Percentiles rank a stretch among this genome's conserved stretches.
Evolutionary conservation across 1,140 invertebrate genomes (phyloP).

Genomic region (Branchinecta lindahli): DNA sequence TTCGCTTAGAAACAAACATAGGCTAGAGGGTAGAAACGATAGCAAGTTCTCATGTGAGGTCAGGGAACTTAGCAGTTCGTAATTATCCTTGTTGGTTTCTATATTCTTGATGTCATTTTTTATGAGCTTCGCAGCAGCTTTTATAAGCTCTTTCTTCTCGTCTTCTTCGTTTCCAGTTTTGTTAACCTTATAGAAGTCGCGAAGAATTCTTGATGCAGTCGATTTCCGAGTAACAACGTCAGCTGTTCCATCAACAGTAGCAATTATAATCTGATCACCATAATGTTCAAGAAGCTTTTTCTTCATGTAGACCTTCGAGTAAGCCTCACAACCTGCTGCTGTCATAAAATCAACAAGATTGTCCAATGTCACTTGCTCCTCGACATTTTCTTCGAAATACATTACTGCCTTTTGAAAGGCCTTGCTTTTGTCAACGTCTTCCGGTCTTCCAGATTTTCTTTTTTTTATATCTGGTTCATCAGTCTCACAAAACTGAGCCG

Average conservation of each 20-base stretch:
- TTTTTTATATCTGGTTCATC: slow-evolving; percentile 5
- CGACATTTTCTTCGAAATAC: slow-evolving; percentile 5
- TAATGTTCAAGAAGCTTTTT: slow-evolving; percentile 9
- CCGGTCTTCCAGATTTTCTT: slow-evolving; percentile 1
- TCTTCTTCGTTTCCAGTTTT: slow-evolving; percentile 13
- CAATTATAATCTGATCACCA: slow-evolving; percentile 2
- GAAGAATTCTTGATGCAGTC: slow-evolving; percentile 2
- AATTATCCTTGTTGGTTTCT: not conserved
- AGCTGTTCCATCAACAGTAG: slow-evolving; percentile 8
- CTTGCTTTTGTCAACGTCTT: slow-evolving; percentile 5
- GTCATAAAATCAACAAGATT: slow-evolving; percentile 9
- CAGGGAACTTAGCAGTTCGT: not conserved
- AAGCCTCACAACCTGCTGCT: slow-evolving; percentile 1
- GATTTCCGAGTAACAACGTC: slow-evolving; percentile 4
- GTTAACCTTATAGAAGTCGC: slow-evolving; percentile 1
- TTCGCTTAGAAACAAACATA: slow-evolving; percentile 9
- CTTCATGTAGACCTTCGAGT: slow-evolving; percentile 8
- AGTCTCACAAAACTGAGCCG: slow-evolving; percentile 4
- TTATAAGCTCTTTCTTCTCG: slow-evolving; percentile 11
- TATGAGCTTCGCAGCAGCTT: slow-evolving; percentile 16
- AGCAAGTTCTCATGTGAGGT: not conserved
- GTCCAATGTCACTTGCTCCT: slow-evolving; percentile 7
- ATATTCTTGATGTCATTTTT: slow-evolving; percentile 12
- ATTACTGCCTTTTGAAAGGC: slow-evolving; percentile 5
- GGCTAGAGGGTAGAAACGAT: too few species aligned